Evolutionary conservation across 2,797 vertebrate genomes (phyloP), one percentile per base, ranked within the genome.

Genomic region (Myotis findleyi): DNA sequence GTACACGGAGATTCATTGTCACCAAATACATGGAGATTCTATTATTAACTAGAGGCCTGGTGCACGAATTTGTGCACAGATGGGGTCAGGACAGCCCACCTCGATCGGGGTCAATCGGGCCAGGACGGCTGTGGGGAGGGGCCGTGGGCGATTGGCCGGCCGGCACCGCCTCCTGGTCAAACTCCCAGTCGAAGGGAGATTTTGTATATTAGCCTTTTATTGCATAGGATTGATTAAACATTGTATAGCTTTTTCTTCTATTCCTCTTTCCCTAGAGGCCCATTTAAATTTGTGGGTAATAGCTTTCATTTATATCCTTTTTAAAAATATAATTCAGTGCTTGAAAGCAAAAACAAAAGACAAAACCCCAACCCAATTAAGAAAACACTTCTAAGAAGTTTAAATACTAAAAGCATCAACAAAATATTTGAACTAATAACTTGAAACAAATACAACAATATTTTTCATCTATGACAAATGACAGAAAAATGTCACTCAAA

Each of bases 291-390:
- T 72, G 21, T 44, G n/a, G 30, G 64, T 20, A n/a, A 36, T 12
- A 83, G 3, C 30, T 53, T 33, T 87, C 41, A 14, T 10, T 62
- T 79, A 53, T 27, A 88, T 49, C 68, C 18, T 68, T 77, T 73
- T 30, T 8, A 4, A 23, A 36, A 81, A 81, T 44, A 75, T 68
- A 71, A 92, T 87, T 69, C 72, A 64, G 23, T 51, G 30, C 30
- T 85, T 81, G 72, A 94, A 92, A 79, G 10, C 41, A 94, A 87
- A 96, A 91, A n/a, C 18, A 69, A 92, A 89, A 82, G 49, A 81
- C 47, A 85, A 95, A 92, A 91, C 75, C 16, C 30, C 23, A 88
- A 30, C 27, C 51, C 36, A 49, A 49, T 41, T 44, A 87, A 95
- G 89, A 64, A 89, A 68, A 53, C 44, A 72, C 7, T 86, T 69